Evolutionary conservation across 2,797 vertebrate genomes (phyloP), one percentile per base, ranked within the genome.

Genomic region (Scarus forsteni): DNA sequence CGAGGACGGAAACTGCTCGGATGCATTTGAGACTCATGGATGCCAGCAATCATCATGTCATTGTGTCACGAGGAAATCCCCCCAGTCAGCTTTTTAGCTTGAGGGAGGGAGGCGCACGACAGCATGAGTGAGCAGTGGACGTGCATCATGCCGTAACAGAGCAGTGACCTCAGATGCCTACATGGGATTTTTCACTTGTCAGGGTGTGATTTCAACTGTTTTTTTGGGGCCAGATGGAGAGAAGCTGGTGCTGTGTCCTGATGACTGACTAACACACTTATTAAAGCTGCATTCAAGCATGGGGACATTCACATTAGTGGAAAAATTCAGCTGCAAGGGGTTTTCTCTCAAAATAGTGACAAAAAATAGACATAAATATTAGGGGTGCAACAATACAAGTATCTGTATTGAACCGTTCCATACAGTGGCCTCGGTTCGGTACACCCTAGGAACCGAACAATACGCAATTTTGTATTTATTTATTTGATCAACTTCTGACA

Each of bases 11-110:
- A 77, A 65, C 61, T 35, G 76, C 79, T 79, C 19, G 39, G 57
- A 82, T 73, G 70, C 76, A 54, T 77, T 75, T 58, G 44, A 70
- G 79, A 46, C 52, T 73, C 72, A 68, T 19, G 65, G 64, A 83
- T 72, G 86, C 79, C 85, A 87, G 67, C 78, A 60, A 83, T 86
- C 86, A 79, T 86, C 78, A 75, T 66, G 79, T 87, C 79, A 83
- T 65, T 2, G 51, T 70, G 70, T 81, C 71, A 69, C 13, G 9
- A 52, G 63, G 76, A 75, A 78, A 67, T 77, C 68, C 73, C 49
- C 15, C 58, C 49, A 60, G 57, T 68, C 68, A 57, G 66, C 72
- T 59, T 70, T 42, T 66, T 61, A 75, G 79, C 82, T 77, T 10
- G 69, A 84, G 59, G 71, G 77, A 71, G 59, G 57, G 16, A 35